Conservation (phyloP, 2,888 invertebrate species). For the Amphipoea lucens region DNA sequence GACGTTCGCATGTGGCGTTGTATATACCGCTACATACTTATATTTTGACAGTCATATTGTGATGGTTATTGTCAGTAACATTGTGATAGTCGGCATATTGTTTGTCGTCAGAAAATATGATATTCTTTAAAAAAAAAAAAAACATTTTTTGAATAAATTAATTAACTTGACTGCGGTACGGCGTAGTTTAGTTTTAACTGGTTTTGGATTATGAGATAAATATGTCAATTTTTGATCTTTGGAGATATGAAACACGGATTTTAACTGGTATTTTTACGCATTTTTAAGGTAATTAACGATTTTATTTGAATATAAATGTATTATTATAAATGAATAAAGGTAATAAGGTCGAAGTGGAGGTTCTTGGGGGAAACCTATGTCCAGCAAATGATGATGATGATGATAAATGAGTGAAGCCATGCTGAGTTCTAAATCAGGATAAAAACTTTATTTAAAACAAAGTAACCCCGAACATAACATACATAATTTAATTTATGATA, state of each 20-base stretch:
- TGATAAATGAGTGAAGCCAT: too few relatives aligned
- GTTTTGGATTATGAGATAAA: conserved; percentile 5
- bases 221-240: conserved; percentile 8
- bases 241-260: conserved; percentile 26
- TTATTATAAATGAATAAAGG: too few relatives aligned
- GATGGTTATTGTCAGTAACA: conserved; percentile 13
- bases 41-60: conserved; percentile 7
- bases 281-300: neutral
- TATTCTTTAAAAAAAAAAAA: conserved; percentile 13
- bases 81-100: neutral
- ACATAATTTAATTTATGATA: conserved; percentile 60
- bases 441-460: conserved; percentile 9
- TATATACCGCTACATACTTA: too few relatives aligned
- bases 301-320: neutral
- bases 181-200: neutral
- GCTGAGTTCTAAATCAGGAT: neutral
- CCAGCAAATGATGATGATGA: too few relatives aligned
- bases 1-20: too few relatives aligned
- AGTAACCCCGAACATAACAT: conserved; percentile 16
- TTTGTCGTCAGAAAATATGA: conserved; percentile 23
- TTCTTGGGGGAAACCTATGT: too few relatives aligned
- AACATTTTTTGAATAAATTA: conserved; percentile 16
- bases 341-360: too few relatives aligned
- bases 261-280: conserved; percentile 9
- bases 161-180: neutral